Evolutionary conservation across 2,797 vertebrate genomes (phyloP).

Genomic region (Phoxinus dragarum): DNA sequence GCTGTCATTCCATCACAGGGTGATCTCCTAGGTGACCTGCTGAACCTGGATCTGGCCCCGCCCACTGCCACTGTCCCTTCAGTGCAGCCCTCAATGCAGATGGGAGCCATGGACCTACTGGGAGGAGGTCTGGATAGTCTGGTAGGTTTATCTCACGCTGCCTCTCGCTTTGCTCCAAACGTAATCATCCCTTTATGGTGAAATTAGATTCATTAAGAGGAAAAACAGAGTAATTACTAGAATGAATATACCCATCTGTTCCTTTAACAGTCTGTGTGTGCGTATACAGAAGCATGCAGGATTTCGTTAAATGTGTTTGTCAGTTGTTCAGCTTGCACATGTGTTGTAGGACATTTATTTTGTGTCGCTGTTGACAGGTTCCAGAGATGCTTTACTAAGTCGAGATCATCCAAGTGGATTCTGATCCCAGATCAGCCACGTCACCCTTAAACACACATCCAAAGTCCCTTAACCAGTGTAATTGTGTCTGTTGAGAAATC

Average conservation of each 20-base stretch:
- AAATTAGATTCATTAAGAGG: constrained; percentile 3
- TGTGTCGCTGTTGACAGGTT: background rate
- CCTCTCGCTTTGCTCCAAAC: background rate
- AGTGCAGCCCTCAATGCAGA: constrained; percentile 82
- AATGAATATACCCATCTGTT: constrained; percentile 28
- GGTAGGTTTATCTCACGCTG: constrained; percentile 72
- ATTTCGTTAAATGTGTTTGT: background rate
- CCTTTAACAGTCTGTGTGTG: constrained; percentile 12
- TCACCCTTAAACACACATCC: background rate
- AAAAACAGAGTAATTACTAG: constrained; percentile 12
- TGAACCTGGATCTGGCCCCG: constrained; percentile 93
- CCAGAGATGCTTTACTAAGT: constrained; percentile 7
- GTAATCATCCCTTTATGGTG: constrained; percentile 1
- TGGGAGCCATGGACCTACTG: constrained; percentile 93
- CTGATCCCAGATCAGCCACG: constrained; percentile 8
- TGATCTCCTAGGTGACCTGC: constrained; percentile 92
- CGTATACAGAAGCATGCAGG: background rate
- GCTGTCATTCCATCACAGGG: constrained; percentile 92
- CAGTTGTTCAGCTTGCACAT: background rate
- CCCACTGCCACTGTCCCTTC: constrained; percentile 82
- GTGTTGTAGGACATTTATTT: constrained; percentile 4
- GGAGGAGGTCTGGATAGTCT: constrained; percentile 92
- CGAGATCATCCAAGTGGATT: background rate
- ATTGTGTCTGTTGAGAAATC: constrained; percentile 32
- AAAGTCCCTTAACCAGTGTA: background rate